Evolutionary conservation across 2,113 vertebrate genomes (phyloP).

Genomic region (Herpailurus yagouaroundi): DNA sequence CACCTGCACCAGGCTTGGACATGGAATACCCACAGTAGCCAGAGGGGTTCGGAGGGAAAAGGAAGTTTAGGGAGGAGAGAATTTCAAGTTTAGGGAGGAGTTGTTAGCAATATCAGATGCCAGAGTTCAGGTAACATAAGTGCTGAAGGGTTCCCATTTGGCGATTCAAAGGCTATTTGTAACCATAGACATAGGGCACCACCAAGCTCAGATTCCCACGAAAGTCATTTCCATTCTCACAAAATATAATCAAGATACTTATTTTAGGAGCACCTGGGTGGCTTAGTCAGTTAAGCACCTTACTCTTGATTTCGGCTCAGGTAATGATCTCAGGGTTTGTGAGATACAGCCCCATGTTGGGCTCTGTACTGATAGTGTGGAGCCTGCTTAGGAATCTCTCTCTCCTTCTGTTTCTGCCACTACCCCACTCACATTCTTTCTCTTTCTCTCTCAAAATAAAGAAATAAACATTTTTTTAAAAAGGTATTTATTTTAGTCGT

Average conservation of each 20-base stretch:
- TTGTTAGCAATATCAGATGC: not conserved
- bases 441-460: too few species aligned
- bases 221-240: slow-evolving; percentile 23
- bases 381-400: too few species aligned
- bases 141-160: not conserved
- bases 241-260: not conserved
- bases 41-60: not conserved
- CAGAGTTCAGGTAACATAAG: not conserved
- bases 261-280: not conserved
- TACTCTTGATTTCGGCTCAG: too few species aligned
- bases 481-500: slow-evolving; percentile 9
- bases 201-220: not conserved
- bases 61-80: not conserved
- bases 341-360: too few species aligned
- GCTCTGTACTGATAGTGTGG: too few species aligned
- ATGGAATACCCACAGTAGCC: not conserved
- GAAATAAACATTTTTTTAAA: too few species aligned
- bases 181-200: not conserved
- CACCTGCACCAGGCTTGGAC: not conserved
- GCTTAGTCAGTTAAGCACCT: too few species aligned
- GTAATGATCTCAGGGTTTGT: too few species aligned
- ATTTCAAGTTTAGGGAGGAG: not conserved
- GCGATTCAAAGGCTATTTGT: not conserved
- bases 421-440: too few species aligned
- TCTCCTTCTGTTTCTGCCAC: too few species aligned